Evolutionary conservation across 1,140 invertebrate species (phyloP).

Genomic region (Reticulitermes speratus): DNA sequence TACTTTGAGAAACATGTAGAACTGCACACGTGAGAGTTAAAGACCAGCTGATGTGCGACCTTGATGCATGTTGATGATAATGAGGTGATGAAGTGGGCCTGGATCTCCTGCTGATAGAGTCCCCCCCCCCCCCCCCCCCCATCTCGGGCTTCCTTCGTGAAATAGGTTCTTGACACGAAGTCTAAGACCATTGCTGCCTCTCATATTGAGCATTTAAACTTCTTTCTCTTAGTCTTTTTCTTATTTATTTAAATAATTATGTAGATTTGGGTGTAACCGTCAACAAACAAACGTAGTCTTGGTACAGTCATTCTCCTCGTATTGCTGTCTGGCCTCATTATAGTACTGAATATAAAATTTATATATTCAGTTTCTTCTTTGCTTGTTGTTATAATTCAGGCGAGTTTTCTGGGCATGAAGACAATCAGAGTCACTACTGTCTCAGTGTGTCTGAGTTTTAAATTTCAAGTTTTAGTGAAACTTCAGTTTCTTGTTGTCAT

Average conservation of each 20-base stretch:
- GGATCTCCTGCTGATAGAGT: not conserved
- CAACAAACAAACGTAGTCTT: not conserved
- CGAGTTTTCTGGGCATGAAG: not conserved
- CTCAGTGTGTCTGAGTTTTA: not conserved
- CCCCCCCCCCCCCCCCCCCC: no score
- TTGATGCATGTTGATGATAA: not conserved
- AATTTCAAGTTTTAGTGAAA: not conserved
- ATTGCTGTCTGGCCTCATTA: not conserved
- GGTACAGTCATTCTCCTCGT: not conserved
- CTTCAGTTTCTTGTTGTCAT: not conserved
- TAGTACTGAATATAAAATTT: not conserved
- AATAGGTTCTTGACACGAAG: not conserved
- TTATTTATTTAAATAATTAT: not conserved
- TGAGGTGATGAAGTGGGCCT: not conserved
- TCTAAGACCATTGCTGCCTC: not conserved
- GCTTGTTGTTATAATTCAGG: not conserved
- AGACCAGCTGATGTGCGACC: not conserved
- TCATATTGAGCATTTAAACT: not conserved
- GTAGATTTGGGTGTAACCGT: not conserved
- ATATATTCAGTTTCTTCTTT: not conserved
- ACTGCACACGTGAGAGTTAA: no score
- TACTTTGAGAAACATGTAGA: no score
- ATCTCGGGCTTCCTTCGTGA: not conserved
- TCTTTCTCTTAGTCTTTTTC: not conserved
- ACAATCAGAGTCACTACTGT: not conserved